Evolutionary conservation across 2,888 invertebrate genomes (phyloP), one percentile per base, ranked within the genome.

Genomic region (Drosophila quinaria): DNA sequence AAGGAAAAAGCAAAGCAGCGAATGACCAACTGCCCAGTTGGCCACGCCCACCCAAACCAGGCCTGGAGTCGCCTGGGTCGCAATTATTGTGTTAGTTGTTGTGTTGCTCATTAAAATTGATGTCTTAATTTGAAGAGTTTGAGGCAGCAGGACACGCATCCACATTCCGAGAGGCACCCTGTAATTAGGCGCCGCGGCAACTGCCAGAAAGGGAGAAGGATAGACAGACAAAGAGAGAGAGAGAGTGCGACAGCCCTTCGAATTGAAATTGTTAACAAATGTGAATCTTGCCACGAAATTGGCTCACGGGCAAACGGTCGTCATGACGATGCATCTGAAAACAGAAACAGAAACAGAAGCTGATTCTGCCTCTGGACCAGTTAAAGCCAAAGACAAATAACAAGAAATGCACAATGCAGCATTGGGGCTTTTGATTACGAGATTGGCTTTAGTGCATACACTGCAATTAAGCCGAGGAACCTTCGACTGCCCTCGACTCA

Each of bases 241-340:
- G 42, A 31, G 49, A 17, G 25, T n/a, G 33, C 15, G 33, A 10
- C 35, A 15, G 47, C 46, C 42, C 44, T 46, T 56, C 19, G 58
- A 82, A 82, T 74, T 85, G 88, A 87, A 85, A 86, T 85, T 79
- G 88, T 87, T 85, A 86, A 86, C 85, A 85, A 85, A 85, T 85
- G 80, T 85, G 80, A 80, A 84, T 78, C 80, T 87, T 80, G 80
- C 82, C 85, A 81, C 78, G 59, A 70, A 87, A 79, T 87, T 81
- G 75, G 76, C 84, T 81, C 47, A 76, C 71, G 82, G 84, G 77
- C 86, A 70, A 60, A 55, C 55, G 56, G 63, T 68, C 62, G 50
- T 42, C 61, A 61, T 54, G 61, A 63, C 25, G 46, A 41, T 52
- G 44, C 39, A 41, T 29, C 25, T 51, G 35, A 62, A 56, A 70